A percentile compares a stretch with the other conserved stretches of the same genome.
These are phyloP conservation scores for Monarcha castaneiventris DNA, from an alignment of 2,113 vertebrate species.

Conservation along the genomic window DNA sequence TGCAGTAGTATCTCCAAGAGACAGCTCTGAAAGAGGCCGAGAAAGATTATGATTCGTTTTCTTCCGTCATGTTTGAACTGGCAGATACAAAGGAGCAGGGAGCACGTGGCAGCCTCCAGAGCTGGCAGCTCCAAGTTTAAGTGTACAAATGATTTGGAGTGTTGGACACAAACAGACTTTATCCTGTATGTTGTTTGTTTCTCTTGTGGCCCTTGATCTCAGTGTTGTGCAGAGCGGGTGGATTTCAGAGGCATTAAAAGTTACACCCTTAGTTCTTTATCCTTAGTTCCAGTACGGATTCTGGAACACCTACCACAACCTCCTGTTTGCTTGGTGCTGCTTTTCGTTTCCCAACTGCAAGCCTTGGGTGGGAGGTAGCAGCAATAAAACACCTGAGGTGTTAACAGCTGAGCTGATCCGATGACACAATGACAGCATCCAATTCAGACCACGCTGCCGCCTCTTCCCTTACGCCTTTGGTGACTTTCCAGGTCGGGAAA, in stretches of 20 bases:
- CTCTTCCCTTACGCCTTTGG: neutral
- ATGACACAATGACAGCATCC: neutral
- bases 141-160: neutral
- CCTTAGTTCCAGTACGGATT: neutral
- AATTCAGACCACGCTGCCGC: neutral
- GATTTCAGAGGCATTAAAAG: neutral
- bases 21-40: neutral
- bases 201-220: neutral
- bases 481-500: neutral
- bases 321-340: neutral
- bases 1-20: constrained; percentile 7
- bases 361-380: neutral
- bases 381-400: neutral
- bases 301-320: neutral
- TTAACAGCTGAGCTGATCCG: neutral
- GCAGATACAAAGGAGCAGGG: constrained; percentile 24
- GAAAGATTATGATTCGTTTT: neutral
- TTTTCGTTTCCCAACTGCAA: neutral
- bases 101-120: neutral
- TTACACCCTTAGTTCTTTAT: neutral
- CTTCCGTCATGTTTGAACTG: constrained; percentile 17
- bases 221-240: neutral
- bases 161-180: neutral
- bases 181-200: neutral
- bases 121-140: neutral